phyloP scores from a whole-genome alignment of 2,888 invertebrate species.

The Cerastis rubricosa region DNA sequence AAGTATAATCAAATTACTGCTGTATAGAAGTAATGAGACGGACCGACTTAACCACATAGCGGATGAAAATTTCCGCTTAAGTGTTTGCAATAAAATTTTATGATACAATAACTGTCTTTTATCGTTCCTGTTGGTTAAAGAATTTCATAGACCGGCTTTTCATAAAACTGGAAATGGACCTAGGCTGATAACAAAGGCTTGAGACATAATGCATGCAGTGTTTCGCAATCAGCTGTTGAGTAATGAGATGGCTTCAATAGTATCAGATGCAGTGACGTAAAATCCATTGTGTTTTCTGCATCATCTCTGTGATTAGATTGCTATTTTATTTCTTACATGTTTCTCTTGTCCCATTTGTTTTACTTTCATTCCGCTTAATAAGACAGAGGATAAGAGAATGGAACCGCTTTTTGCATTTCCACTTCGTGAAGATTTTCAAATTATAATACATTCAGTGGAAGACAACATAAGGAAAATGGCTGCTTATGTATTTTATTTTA shows the following conservation, averaged over 20 bases:
- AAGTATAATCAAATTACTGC: conserved; percentile 25
- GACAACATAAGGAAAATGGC: conserved; percentile 16
- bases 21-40: conserved; percentile 31
- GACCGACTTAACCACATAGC: conserved; percentile 26
- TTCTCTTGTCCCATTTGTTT: conserved; percentile 16
- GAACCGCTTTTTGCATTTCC: conserved; percentile 39
- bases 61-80: conserved; percentile 47
- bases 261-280: conserved; percentile 71
- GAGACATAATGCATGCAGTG: conserved; percentile 80
- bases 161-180: conserved; percentile 72
- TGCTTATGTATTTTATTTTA: conserved; percentile 13
- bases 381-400: conserved; percentile 27
- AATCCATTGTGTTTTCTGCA: conserved; percentile 55
- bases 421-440: conserved; percentile 40
- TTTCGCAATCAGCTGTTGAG: conserved; percentile 79
- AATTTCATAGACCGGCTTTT: conserved; percentile 59
- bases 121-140: conserved; percentile 55
- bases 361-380: conserved; percentile 19
- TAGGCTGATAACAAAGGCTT: conserved; percentile 74
- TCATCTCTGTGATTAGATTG: conserved; percentile 42
- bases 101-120: conserved; percentile 56
- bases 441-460: conserved; percentile 36
- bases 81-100: conserved; percentile 63
- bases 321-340: conserved; percentile 33
- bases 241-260: conserved; percentile 81